Evolutionary conservation across 1,140 invertebrate species (phyloP).

Genomic region (Drosophila elegans): DNA sequence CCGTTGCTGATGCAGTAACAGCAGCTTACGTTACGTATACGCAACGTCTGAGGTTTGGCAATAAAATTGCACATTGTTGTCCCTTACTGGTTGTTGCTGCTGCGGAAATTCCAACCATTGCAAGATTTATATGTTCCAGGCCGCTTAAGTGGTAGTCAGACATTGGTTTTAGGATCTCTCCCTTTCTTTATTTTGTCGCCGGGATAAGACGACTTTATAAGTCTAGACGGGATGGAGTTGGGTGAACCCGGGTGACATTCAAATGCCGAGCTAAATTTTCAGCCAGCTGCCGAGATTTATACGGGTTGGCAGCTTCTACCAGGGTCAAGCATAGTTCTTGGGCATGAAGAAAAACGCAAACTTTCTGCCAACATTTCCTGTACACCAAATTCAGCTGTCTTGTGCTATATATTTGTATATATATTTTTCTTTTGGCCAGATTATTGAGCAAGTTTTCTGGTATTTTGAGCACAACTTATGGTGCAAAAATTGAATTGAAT

Average conservation of each 20-base stretch:
- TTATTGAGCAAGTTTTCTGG: constrained; percentile 81
- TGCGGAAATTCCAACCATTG: constrained; percentile 75
- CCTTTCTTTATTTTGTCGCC: constrained; percentile 7
- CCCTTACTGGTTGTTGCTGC: constrained; percentile 32
- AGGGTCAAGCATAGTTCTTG: constrained; percentile 34
- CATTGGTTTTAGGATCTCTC: constrained; percentile 65
- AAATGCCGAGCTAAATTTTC: constrained; percentile 62
- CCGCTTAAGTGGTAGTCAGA: constrained; percentile 79
- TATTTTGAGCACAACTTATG: constrained; percentile 80
- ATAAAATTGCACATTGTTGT: constrained; percentile 80
- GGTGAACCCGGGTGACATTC: constrained; percentile 67
- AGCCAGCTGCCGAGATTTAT: constrained; percentile 67
- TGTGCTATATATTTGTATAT: constrained; percentile 65
- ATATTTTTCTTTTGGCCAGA: constrained; percentile 48
- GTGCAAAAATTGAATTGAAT: constrained; percentile 80
- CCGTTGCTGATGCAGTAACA: constrained; percentile 41
- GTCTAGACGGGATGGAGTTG: constrained; percentile 61
- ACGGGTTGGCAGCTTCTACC: constrained; percentile 36
- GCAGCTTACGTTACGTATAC: constrained; percentile 77
- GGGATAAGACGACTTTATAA: constrained; percentile 71
- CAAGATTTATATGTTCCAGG: constrained; percentile 79
- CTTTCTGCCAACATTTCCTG: constrained; percentile 41
- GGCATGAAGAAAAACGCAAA: background rate
- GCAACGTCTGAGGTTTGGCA: constrained; percentile 79
- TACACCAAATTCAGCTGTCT: constrained; percentile 59